Evolutionary conservation across 2,888 invertebrate genomes (phyloP).

Genomic region (Yponomeuta sedellus): DNA sequence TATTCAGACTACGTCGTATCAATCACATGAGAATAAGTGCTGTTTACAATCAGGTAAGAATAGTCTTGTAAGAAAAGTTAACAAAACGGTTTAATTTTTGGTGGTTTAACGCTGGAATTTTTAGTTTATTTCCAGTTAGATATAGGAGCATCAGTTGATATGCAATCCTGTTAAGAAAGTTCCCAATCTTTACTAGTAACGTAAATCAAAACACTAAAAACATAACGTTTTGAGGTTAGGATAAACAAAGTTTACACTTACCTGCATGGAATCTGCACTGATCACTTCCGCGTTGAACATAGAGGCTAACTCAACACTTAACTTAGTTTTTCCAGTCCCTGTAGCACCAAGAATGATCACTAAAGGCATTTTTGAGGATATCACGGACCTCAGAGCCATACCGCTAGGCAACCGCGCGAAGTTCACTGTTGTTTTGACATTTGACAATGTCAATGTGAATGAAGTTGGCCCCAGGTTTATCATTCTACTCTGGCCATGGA

Average conservation of each 20-base stretch:
- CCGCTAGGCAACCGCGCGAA: conserved; percentile 41
- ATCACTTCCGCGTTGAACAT: conserved; percentile 93
- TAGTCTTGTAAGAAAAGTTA: no score
- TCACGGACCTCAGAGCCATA: conserved; percentile 62
- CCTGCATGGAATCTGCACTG: conserved; percentile 99
- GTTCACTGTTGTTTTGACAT: conserved; percentile 61
- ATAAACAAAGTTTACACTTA: conserved; percentile 40
- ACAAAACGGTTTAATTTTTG: no score
- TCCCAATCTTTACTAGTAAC: background rate
- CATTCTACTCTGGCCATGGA: no score
- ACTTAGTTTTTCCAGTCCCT: conserved; percentile 97
- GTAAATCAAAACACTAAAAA: background rate
- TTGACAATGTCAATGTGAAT: conserved; percentile 23
- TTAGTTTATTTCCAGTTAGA: no score
- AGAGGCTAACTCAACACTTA: conserved; percentile 93
- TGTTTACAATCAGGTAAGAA: no score
- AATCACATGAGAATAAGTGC: no score
- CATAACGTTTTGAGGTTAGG: conserved; percentile 32
- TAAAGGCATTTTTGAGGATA: conserved; percentile 76
- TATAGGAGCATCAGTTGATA: no score
- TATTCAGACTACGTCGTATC: no score
- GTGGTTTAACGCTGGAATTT: no score
- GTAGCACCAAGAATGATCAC: conserved; percentile 97
- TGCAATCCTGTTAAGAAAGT: no score
- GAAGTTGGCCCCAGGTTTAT: no score